These are phyloP conservation scores for Alectoris magna DNA, from an alignment of 2,797 vertebrate species.

Conservation along the genomic window DNA sequence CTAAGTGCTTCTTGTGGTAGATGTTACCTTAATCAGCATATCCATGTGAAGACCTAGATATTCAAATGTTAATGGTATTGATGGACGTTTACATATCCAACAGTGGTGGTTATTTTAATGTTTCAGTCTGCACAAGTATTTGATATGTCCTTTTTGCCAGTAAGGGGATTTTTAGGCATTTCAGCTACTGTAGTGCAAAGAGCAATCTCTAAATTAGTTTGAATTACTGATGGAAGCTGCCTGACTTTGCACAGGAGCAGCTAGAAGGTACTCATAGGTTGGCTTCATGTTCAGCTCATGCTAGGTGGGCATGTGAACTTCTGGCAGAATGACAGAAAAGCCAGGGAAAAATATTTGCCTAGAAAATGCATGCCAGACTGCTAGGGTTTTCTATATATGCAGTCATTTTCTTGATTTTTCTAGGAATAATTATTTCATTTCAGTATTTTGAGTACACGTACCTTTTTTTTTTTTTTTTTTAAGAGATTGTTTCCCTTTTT, in stretches of 20 bases:
- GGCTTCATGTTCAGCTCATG: background rate
- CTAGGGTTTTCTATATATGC: background rate
- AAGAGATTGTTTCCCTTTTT: background rate
- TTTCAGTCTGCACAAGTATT: background rate
- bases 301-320: slow-evolving; percentile 9
- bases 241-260: background rate
- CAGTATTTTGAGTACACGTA: background rate
- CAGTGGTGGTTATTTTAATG: background rate
- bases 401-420: slow-evolving; percentile 1
- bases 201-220: background rate
- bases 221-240: background rate
- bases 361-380: background rate
- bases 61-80: background rate
- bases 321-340: background rate
- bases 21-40: background rate
- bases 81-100: background rate
- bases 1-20: background rate
- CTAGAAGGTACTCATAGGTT: slow-evolving; percentile 1
- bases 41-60: background rate
- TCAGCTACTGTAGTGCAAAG: background rate
- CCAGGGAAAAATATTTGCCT: background rate
- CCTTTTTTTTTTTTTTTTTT: background rate
- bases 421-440: background rate
- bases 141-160: background rate
- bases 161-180: background rate